Percentiles rank a stretch among this genome's conserved stretches.
phyloP scores from a whole-genome alignment of 2,113 vertebrate species.

The Condylura cristata region DNA sequence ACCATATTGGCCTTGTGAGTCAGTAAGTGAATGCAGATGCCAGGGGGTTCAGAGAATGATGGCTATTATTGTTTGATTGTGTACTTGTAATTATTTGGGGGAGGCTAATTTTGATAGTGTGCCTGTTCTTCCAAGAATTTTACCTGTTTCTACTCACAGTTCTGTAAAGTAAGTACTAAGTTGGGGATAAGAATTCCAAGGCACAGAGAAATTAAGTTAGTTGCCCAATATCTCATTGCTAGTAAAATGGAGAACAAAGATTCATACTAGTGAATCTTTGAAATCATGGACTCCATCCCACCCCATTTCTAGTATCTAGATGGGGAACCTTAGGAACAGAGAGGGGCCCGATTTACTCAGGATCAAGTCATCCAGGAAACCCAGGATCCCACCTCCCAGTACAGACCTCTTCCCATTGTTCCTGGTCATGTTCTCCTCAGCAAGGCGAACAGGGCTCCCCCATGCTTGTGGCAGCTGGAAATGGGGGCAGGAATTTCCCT shows the following conservation, averaged over 20 bases:
- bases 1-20: accelerated
- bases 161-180: background rate
- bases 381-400: background rate
- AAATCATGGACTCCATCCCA: background rate
- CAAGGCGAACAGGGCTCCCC: background rate
- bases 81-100: background rate
- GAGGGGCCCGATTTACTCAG: background rate
- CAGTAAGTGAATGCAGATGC: background rate
- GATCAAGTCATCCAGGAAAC: background rate
- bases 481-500: background rate
- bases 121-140: background rate
- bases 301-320: background rate
- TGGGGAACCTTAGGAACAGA: background rate
- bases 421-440: background rate
- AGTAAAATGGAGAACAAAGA: background rate
- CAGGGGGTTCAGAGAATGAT: background rate
- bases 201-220: background rate
- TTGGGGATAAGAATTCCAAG: background rate
- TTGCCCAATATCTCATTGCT: background rate
- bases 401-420: background rate
- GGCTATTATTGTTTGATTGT: background rate
- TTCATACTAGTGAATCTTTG: background rate
- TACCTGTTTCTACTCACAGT: background rate
- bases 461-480: background rate
- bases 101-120: background rate